A percentile compares a stretch with the other conserved stretches of the same genome.
Conservation (phyloP, 2,113 vertebrate species). For the Isichthys henryi region DNA sequence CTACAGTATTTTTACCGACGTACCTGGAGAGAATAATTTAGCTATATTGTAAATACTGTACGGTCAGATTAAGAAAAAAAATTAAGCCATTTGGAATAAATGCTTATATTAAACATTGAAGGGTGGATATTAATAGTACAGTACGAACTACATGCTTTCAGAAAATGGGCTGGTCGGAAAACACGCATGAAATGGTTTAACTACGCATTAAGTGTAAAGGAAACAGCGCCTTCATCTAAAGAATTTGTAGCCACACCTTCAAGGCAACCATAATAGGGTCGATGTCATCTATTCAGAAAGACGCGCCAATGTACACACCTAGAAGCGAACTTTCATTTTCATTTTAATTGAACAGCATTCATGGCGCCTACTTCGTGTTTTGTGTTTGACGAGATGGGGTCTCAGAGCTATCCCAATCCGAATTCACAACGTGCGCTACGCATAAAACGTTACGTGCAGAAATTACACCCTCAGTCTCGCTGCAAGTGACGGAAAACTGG, state of each 20-base stretch:
- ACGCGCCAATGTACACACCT: background rate
- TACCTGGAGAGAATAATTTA: background rate
- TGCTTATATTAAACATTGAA: background rate
- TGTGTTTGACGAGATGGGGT: background rate
- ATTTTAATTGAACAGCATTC: background rate
- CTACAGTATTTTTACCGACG: background rate
- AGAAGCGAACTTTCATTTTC: conserved; percentile 1
- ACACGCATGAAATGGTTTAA: background rate
- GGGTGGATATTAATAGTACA: background rate
- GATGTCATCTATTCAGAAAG: background rate
- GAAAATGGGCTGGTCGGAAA: background rate
- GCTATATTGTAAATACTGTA: background rate
- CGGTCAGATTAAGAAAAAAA: background rate
- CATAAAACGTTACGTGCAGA: background rate
- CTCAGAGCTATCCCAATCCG: background rate
- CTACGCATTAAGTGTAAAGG: background rate
- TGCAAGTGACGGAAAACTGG: background rate
- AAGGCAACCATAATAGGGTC: background rate
- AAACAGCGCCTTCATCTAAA: background rate
- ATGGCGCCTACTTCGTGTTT: background rate
- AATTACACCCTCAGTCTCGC: conserved; percentile 4
- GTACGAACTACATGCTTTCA: background rate
- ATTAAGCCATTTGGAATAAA: background rate
- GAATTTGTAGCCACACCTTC: conserved; percentile 10
- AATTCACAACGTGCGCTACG: conserved; percentile 11